Conservation (phyloP, 2,888 invertebrate genomes). For the Teinopalpus imperialis region DNA sequence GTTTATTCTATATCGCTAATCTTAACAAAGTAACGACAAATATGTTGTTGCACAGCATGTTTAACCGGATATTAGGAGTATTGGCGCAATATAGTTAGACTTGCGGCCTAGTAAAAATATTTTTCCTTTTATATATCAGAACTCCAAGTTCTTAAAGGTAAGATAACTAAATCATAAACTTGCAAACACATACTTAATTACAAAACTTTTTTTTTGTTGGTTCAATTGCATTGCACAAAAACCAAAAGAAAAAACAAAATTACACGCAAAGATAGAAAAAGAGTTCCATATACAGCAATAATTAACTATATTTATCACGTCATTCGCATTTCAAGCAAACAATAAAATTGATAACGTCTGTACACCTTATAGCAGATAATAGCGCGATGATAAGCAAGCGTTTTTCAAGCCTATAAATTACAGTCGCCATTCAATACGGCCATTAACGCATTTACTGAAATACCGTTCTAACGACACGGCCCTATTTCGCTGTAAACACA, state of each 20-base stretch:
- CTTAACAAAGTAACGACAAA: no score
- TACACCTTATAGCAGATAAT: not conserved
- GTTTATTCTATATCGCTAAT: no score
- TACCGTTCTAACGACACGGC: conserved; percentile 9
- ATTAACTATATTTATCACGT: not conserved
- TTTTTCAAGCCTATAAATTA: conserved; percentile 21
- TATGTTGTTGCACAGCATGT: no score
- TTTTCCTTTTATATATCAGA: no score
- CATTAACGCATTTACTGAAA: conserved; percentile 19
- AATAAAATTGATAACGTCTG: conserved; percentile 13
- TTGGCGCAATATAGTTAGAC: no score
- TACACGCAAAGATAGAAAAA: not conserved
- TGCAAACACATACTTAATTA: no score
- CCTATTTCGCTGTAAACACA: conserved; percentile 10
- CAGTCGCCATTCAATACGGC: conserved; percentile 13
- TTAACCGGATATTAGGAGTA: no score
- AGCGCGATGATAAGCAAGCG: conserved; percentile 5
- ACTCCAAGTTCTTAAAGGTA: no score
- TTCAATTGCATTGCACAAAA: no score
- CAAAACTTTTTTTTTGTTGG: no score
- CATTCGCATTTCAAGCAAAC: not conserved
- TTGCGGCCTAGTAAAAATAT: no score
- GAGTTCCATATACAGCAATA: not conserved
- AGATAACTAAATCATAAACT: no score
- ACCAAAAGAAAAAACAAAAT: not conserved